Evolutionary conservation across 2,888 invertebrate species (phyloP).

Genomic region (Xestia ashworthii): DNA sequence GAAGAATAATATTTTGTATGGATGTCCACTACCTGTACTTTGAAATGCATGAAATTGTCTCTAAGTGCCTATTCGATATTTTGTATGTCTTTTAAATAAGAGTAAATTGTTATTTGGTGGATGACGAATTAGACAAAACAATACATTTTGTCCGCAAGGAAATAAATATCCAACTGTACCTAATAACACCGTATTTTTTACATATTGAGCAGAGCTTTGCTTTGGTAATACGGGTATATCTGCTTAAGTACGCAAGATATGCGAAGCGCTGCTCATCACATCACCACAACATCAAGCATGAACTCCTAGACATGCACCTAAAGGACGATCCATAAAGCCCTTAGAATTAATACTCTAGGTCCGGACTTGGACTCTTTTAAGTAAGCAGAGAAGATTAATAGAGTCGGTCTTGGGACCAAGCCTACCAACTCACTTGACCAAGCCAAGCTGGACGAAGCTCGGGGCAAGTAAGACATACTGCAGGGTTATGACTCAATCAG

Average conservation of each 20-base stretch:
- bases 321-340: background rate
- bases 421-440: background rate
- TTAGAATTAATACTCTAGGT: background rate
- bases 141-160: background rate
- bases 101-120: background rate
- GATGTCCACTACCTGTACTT: background rate
- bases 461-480: background rate
- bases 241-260: background rate
- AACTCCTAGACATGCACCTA: background rate
- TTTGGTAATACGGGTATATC: too few relatives aligned
- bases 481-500: conserved; percentile 2
- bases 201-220: background rate
- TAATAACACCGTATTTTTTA: conserved; percentile 6
- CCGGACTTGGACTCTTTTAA: background rate
- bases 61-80: background rate
- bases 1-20: conserved; percentile 27
- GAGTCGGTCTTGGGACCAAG: background rate
- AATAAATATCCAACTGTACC: background rate
- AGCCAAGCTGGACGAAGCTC: background rate
- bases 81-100: background rate
- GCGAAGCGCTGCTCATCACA: too few relatives aligned
- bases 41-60: conserved; percentile 13
- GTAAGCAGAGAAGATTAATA: background rate
- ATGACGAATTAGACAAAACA: conserved; percentile 24
- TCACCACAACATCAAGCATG: background rate